Evolutionary conservation across 2,113 vertebrate genomes (phyloP).

Genomic region (Oncorhynchus masou): DNA sequence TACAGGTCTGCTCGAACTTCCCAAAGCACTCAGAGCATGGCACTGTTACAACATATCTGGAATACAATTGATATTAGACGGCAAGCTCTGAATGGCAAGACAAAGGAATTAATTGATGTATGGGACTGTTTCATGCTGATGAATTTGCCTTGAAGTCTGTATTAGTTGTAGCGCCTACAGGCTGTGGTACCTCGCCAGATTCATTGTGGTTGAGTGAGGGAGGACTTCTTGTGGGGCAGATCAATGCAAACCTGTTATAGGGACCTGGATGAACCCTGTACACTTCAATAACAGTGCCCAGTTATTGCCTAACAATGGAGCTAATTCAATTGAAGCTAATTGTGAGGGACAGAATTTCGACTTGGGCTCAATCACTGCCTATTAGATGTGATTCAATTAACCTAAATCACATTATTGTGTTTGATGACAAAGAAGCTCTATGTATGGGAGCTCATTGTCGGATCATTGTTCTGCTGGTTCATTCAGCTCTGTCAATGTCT

Average conservation of each 20-base stretch:
- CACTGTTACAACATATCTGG: conserved; percentile 17
- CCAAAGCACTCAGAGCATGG: conserved; percentile 39
- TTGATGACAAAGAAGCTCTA: conserved; percentile 72
- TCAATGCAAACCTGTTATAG: conserved; percentile 66
- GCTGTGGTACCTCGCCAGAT: conserved; percentile 21
- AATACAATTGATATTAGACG: neutral
- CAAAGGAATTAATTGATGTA: neutral
- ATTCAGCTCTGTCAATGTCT: conserved; percentile 65
- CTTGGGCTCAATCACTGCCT: conserved; percentile 67
- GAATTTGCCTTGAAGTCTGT: neutral
- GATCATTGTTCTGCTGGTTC: conserved; percentile 69
- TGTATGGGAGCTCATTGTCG: conserved; percentile 67
- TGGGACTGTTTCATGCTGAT: neutral
- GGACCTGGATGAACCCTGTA: conserved; percentile 48
- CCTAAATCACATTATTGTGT: conserved; percentile 74
- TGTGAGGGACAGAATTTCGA: conserved; percentile 45
- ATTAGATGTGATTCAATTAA: conserved; percentile 76
- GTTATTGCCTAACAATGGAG: conserved; percentile 54
- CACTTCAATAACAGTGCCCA: conserved; percentile 35
- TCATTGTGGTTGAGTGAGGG: conserved; percentile 35
- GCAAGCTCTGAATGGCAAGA: neutral
- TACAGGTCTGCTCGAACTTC: conserved; percentile 44
- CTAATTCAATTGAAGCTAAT: conserved; percentile 74
- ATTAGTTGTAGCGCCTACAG: neutral
- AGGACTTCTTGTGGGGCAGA: conserved; percentile 40